Base-by-base conservation (phyloP, 1,140 invertebrate species). In the Caerostris extrusa region DNA sequence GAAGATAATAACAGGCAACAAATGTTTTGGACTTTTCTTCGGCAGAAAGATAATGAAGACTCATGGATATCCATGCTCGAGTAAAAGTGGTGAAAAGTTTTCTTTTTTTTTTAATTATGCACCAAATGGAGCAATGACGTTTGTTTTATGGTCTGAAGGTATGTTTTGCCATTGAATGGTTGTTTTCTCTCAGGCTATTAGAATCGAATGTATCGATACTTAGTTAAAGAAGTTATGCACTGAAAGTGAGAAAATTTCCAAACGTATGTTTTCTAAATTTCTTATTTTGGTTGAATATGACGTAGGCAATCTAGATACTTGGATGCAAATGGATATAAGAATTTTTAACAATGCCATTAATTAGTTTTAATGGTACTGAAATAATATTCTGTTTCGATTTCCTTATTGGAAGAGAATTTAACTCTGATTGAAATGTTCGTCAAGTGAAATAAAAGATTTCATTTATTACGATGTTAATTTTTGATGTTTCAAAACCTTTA, bases 1-100 rank as follows among this genome's bases (percentile, higher is more conserved):
- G 71, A 34, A 77, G 71, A 77, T 77, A 77, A 77, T 77, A 77
- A 77, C 71, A 77, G 34, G 10, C 71, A 34, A 53, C 34, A 8
- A 77, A 77, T 77, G 71, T 77, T 77, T 77, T 12, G 71, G 34
- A 77, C 34, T 12, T 77, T 77, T 77, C 71, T 77, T 77, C 71
- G 71, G 34, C 0, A 5, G 34, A 5, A 12, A 77, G 71, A 77
- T 77, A 77, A 77, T 77, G 71, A 77, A 77, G 71, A 77, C 71
- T 10, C 14, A 77, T 77, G 71, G 71, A 50, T 77, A 77, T 53
- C 53, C 71, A 77, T 77, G 71, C 4, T n/a, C n/a, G n/a, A n/a
- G n/a, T n/a, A n/a, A n/a, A n/a, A n/a, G 17, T 8, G 71, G 8
- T 50, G 34, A 5, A 8, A 64, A 64, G 53, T 7, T 77, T 77